Percentiles rank a stretch among this genome's conserved stretches.
These are phyloP conservation scores for Metopolophium dirhodum DNA, from an alignment of 1,140 invertebrate species.

Conservation along the genomic window DNA sequence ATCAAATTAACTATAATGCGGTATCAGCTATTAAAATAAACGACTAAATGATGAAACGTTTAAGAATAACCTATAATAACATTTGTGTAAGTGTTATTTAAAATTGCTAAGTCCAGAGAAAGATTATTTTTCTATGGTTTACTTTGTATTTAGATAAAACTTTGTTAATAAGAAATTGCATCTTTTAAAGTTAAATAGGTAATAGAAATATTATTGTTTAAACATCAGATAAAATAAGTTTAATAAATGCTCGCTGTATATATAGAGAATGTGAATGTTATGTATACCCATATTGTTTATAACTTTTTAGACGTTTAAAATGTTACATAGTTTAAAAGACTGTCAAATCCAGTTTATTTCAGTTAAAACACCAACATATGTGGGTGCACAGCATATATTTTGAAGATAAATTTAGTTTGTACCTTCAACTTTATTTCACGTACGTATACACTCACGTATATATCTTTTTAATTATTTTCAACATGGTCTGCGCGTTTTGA, in stretches of 20 bases:
- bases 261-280: background rate
- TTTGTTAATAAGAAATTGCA: background rate
- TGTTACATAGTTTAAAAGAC: conserved; percentile 12
- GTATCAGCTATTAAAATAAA: background rate
- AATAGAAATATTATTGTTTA: background rate
- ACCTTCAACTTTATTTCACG: conserved; percentile 1
- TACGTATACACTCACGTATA: background rate
- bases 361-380: background rate
- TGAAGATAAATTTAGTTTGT: conserved; percentile 17
- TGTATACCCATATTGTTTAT: background rate
- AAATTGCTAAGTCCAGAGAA: no score
- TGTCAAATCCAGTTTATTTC: conserved; percentile 1
- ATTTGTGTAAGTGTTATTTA: no score
- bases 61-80: no score
- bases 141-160: no score
- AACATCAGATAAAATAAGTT: background rate
- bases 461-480: conserved; percentile 14
- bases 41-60: no score
- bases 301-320: conserved; percentile 1
- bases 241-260: background rate
- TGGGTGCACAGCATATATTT: background rate
- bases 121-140: no score
- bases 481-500: background rate
- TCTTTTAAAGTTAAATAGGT: background rate
- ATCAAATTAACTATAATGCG: background rate